Percentiles rank a stretch among this genome's conserved stretches.
phyloP scores from a whole-genome alignment of 2,113 vertebrate species.

The Ranitomeya variabilis region DNA sequence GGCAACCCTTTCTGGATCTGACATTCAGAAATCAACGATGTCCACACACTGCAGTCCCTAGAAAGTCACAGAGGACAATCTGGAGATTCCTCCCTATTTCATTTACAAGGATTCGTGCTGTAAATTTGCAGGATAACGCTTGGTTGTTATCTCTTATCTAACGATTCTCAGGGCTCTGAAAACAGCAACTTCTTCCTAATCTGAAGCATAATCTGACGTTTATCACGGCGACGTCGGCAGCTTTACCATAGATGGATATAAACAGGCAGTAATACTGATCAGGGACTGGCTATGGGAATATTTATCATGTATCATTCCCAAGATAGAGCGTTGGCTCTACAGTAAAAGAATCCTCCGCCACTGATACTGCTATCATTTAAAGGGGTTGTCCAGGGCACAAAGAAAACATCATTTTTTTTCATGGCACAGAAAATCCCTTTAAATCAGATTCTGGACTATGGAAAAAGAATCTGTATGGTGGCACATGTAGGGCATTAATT shows the following conservation, averaged over 20 bases:
- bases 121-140: background rate
- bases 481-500: too few species aligned
- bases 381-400: too few species aligned
- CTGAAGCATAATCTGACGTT: conserved; percentile 67
- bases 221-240: conserved; percentile 65
- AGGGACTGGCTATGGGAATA: conserved; percentile 44
- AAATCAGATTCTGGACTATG: too few species aligned
- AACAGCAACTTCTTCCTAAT: conserved; percentile 65
- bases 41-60: background rate
- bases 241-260: conserved; percentile 80
- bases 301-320: conserved; percentile 62
- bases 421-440: too few species aligned
- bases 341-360: too few species aligned
- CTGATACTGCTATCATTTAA: background rate
- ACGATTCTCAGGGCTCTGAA: conserved; percentile 5
- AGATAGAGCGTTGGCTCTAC: conserved; percentile 55
- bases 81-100: background rate
- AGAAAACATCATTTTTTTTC: too few species aligned
- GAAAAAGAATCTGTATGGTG: too few species aligned
- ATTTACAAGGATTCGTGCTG: background rate
- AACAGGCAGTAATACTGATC: conserved; percentile 60
- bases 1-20: background rate
- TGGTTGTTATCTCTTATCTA: background rate
- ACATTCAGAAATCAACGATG: background rate
- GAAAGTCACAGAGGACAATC: background rate